Base-by-base conservation (phyloP, 92 coral and sea anemone species). In the Palythoa heliodiscus region DNA sequence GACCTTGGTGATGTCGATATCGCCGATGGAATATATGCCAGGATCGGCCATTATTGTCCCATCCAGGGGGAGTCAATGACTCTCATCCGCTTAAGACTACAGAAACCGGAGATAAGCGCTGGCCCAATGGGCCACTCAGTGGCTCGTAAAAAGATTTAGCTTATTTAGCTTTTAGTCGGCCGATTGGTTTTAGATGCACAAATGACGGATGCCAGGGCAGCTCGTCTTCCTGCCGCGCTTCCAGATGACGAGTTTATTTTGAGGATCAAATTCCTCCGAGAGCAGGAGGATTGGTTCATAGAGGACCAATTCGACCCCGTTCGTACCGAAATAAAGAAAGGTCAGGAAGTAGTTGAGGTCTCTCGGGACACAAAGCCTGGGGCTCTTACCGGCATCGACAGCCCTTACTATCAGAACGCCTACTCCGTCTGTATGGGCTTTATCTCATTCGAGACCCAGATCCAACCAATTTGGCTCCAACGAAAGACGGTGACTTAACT, bases 401-500 rank as follows among this genome's bases (percentile, higher is more conserved):
- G 22, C 0, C 2, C 24, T 0, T 77, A 55, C 10, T 11, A 53
- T 4, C 13, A 47, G 1, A 16, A 17, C 15, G 58, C 1, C 77
- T 73, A 73, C 7, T 38, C 77, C 0, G 29, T 12, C 48, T 77
- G 0, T 52, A 77, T 54, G 67, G 68, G 11, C n/a, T 77, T 1
- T 77, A 77, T 11, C 47, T 2, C 50, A 15, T 77, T 2, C 10
- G 52, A 0, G 37, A 77, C 1, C 82, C 70, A 0, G 16, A 54
- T 0, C 1, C 2, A 1, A 0, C 22, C 12, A 53, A 73, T 12
- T 20, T 81, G 3, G 16, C 4, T 0, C 78, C 87, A 1, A 0
- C 52, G 78, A n/a, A 70, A 1, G 78, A 70, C 3, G 87, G 78
- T 9, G 87, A 50, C 78, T 83, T 9, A 83, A 83, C 87, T 83